These are phyloP conservation scores for Drosophila pruinosa DNA, from an alignment of 1,140 invertebrate species.

Conservation along the genomic window DNA sequence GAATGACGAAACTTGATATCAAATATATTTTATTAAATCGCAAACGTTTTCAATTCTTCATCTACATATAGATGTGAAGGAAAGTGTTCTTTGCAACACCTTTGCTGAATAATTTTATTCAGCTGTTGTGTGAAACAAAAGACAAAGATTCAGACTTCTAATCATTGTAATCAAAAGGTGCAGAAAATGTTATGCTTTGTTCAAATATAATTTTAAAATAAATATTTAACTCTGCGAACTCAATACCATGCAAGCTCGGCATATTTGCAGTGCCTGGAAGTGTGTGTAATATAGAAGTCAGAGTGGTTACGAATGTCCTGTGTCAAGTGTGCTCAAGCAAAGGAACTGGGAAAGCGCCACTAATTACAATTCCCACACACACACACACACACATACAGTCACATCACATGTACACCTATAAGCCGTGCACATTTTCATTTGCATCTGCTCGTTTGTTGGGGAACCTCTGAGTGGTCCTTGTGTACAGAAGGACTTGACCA, in stretches of 20 bases:
- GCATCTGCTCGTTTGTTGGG: constrained; percentile 33
- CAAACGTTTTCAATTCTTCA: neutral
- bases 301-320: constrained; percentile 10
- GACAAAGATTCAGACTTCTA: too few relatives aligned
- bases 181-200: too few relatives aligned
- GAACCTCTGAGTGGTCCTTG: constrained; percentile 7
- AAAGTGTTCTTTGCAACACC: constrained; percentile 7
- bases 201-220: constrained; percentile 10
- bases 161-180: too few relatives aligned
- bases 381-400: constrained; percentile 6
- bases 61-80: neutral
- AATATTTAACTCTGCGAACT: constrained; percentile 21
- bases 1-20: constrained; percentile 24
- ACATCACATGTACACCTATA: neutral
- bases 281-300: constrained; percentile 14
- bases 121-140: too few relatives aligned
- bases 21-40: constrained; percentile 22
- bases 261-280: constrained; percentile 63
- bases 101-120: neutral
- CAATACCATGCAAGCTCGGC: constrained; percentile 35
- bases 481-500: neutral
- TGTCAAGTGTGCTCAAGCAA: constrained; percentile 74
- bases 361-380: constrained; percentile 74
- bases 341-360: constrained; percentile 77
- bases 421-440: constrained; percentile 27